Conservation (phyloP, 1,140 invertebrate genomes). For the Diploscapter pachys region DNA sequence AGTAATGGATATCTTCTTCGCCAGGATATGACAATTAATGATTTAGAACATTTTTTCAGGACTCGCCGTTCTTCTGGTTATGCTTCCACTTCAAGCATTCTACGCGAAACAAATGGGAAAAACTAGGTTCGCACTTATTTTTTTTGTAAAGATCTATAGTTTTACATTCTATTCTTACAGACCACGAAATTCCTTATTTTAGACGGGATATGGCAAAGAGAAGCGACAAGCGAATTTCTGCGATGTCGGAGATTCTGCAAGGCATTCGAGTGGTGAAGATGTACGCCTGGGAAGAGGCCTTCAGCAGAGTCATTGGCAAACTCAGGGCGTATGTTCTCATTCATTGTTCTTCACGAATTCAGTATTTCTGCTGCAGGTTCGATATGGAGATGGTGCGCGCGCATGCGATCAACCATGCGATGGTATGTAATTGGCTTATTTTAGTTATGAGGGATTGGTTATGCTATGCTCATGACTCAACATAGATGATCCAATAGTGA, state of each 20-base stretch:
- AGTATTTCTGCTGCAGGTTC: too few species aligned
- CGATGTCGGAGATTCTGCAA: constrained; percentile 77
- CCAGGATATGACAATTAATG: too few species aligned
- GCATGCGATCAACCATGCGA: too few species aligned
- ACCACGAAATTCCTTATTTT: constrained; percentile 1
- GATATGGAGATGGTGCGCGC: too few species aligned
- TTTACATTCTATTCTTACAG: background rate
- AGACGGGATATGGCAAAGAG: constrained; percentile 33
- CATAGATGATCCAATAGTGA: too few species aligned
- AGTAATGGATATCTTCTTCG: too few species aligned
- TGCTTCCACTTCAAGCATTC: constrained; percentile 81
- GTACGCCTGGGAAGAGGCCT: constrained; percentile 86
- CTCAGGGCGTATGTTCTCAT: constrained; percentile 18
- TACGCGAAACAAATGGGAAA: constrained; percentile 81
- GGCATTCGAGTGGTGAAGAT: constrained; percentile 75
- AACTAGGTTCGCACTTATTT: constrained; percentile 67
- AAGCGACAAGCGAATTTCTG: constrained; percentile 36
- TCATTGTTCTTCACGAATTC: too few species aligned
- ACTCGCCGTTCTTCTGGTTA: constrained; percentile 75
- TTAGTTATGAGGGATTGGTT: too few species aligned
- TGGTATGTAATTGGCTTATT: too few species aligned
- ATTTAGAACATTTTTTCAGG: background rate
- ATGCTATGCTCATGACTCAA: too few species aligned
- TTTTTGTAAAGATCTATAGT: background rate
- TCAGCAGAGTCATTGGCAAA: constrained; percentile 60